Evolutionary conservation across 2,888 invertebrate species (phyloP), one percentile per base, ranked within the genome.

Genomic region (Mylabris sibirica): DNA sequence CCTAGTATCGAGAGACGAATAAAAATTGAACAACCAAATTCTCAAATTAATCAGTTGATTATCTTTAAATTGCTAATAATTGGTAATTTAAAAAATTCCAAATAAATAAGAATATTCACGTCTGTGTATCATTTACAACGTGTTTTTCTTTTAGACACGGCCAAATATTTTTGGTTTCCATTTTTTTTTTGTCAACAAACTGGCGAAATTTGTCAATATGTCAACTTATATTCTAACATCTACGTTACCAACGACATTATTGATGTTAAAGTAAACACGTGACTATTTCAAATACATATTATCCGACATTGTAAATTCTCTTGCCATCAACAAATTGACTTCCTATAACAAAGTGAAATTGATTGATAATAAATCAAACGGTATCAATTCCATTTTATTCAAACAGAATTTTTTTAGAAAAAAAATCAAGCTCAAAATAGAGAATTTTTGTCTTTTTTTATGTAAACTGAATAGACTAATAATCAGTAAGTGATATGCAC

Each of bases 401-500:
- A 57, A 57, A 57, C 12, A 24, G 22, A 22, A 11, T 20, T 22
- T 5, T 44, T 44, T n/a, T 17, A 17, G 20, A 22, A 24, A 57
- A 57, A 24, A 57, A 24, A 49, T 20, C 44, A 20, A n/a, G 49
- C 4, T 20, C 1, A 14, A 17, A 57, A 4, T 5, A 24, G 12
- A 12, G 24, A 4, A 12, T 57, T 30, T 4, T 30, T 6, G 30
- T 14, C 22, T 14, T 57, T 57, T 57, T 57, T 57, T 17, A 6
- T 30, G 30, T 53, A 22, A 53, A 53, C 9, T 3, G 53, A 68
- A 63, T 60, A 59, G n/a, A 68, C 68, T 65, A 68, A 69, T 69
- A 69, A 69, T 69, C 66, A 60, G 66, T 60, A 41, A 63, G 63
- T 41, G 66, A 69, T 64, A 69, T 69, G 69, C 69, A 69, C 44